Base-by-base conservation (phyloP, 1,140 invertebrate species). In the Microplitis demolitor region DNA sequence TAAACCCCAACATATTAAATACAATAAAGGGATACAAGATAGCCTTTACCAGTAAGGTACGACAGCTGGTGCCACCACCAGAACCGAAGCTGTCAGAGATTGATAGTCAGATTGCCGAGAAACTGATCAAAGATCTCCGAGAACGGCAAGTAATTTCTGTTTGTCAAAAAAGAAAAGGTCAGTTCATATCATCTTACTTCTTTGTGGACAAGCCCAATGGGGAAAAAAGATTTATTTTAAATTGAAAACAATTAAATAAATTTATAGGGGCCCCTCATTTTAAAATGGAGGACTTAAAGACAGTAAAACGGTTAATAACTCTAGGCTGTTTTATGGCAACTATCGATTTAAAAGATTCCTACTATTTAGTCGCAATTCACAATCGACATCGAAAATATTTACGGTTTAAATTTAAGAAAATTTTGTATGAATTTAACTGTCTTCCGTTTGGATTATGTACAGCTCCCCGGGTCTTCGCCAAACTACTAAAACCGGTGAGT, bases 401-500 rank as follows among this genome's bases (percentile, higher is more conserved):
- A 24, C n/a, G 67, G 2, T 69, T 69, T 37, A 35, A 3, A 4
- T 69, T 61, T 50, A n/a, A 61, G 33, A n/a, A n/a, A 13, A 8
- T 60, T 5, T 3, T 61, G 16, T 69, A 45, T 50, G 35, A 69
- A 50, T 69, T 69, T 61, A 54, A 56, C 35, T 24, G 14, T 39
- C 35, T 69, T 37, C 66, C 66, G 0, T 69, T 69, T n/a, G 66
- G 67, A 11, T 35, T 69, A 61, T 69, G 34, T 2, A 61, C 67
- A 24, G 67, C 67, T 2, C 67, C 67, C 1, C 35, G 39, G 4
- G 39, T 71, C 0, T 71, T 74, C 35, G 71, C 69, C 6, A 71
- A 74, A 50, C 35, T 74, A 11, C 24, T 74, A 16, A 74, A 74
- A 58, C 53, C 63, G 60, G 56, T 71, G 9, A 39, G 51, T 2